A percentile compares a stretch with the other conserved stretches of the same genome.
Evolutionary conservation across 2,797 vertebrate species (phyloP).

Genomic region (Psittacula echo): DNA sequence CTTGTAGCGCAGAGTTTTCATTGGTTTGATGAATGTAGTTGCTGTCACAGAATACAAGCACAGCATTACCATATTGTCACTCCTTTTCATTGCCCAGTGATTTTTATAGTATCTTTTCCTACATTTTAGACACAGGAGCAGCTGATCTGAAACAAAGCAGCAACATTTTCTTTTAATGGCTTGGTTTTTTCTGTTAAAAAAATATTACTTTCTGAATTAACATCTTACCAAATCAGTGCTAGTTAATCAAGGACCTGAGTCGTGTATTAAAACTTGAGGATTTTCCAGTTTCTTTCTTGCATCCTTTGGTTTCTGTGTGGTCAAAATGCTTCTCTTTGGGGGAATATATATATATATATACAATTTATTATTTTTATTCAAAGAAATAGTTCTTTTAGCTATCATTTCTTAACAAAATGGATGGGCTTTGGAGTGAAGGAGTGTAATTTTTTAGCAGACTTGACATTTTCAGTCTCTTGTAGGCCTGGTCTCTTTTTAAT

Average conservation of each 20-base stretch:
- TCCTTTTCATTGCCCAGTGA: neutral
- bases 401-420: neutral
- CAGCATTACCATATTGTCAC: neutral
- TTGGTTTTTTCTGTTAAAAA: neutral
- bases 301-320: neutral
- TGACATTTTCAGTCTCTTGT: neutral
- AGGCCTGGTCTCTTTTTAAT: neutral
- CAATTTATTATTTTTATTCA: neutral
- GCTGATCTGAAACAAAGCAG: neutral
- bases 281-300: neutral
- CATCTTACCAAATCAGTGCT: neutral
- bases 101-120: neutral
- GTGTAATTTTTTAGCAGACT: neutral
- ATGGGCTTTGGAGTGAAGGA: neutral
- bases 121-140: neutral
- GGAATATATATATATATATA: neutral
- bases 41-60: neutral
- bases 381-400: neutral
- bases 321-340: neutral
- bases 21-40: fast-evolving
- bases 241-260: neutral
- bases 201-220: neutral
- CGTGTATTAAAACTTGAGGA: neutral
- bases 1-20: neutral
- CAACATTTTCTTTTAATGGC: neutral